A percentile compares a stretch with the other conserved stretches of the same genome.
These are phyloP conservation scores for Astropecten irregularis DNA, from an alignment of 53 echinoderm and acorn worm genomes.

Conservation along the genomic window DNA sequence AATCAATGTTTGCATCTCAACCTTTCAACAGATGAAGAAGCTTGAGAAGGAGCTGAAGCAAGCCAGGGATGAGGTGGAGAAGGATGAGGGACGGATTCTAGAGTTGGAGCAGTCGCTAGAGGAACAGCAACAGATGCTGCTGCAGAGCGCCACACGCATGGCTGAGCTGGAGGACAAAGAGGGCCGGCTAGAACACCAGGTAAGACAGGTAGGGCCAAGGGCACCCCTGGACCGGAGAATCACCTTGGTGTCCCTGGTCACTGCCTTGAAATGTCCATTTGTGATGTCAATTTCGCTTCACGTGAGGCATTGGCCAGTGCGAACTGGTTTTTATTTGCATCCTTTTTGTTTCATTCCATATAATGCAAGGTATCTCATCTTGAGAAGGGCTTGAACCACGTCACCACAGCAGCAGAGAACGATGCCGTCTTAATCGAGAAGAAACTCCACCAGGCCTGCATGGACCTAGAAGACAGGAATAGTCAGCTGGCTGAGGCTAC, in stretches of 20 bases:
- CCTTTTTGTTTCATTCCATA: too few relatives aligned
- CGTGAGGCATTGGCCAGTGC: too few relatives aligned
- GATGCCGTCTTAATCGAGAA: constrained; percentile 72
- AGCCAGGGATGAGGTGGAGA: constrained; percentile 55
- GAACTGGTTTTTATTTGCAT: too few relatives aligned
- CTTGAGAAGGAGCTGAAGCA: constrained; percentile 70
- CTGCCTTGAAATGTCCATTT: too few relatives aligned
- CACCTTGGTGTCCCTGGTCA: too few relatives aligned
- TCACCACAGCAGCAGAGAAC: constrained; percentile 48
- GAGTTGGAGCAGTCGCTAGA: constrained; percentile 74
- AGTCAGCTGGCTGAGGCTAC: constrained; percentile 59
- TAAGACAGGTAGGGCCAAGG: too few relatives aligned
- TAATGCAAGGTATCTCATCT: constrained; percentile 75
- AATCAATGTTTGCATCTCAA: too few relatives aligned
- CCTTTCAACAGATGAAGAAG: constrained; percentile 68
- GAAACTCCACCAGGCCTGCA: constrained; percentile 81
- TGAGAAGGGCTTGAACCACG: constrained; percentile 73
- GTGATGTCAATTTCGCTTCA: too few relatives aligned
- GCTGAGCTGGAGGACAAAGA: constrained; percentile 91
- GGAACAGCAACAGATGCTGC: constrained; percentile 91
- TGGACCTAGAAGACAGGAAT: constrained; percentile 77
- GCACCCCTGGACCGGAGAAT: too few relatives aligned
- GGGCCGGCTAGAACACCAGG: constrained; percentile 88
- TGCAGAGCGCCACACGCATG: constrained; percentile 79
- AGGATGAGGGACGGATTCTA: constrained; percentile 45